Conservation (phyloP, 2,797 vertebrate species). For the Chloroceryle amazona region DNA sequence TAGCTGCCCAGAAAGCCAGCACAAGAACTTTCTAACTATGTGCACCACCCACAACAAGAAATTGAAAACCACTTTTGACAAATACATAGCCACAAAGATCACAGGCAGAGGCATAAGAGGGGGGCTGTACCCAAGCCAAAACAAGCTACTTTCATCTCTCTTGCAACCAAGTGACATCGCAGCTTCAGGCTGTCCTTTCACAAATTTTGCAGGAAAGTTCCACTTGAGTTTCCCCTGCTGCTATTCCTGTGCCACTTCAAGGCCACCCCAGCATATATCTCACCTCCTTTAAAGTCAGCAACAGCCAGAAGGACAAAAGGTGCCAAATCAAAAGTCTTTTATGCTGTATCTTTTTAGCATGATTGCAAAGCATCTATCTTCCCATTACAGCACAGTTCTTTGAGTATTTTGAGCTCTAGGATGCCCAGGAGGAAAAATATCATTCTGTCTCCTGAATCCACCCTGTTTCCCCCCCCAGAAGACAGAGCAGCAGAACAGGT, state of each 20-base stretch:
- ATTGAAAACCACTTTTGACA: neutral
- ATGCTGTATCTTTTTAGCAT: neutral
- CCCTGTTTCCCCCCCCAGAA: neutral
- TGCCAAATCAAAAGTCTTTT: neutral
- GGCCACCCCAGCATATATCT: neutral
- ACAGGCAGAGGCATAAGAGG: neutral
- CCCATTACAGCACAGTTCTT: neutral
- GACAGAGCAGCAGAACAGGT: neutral
- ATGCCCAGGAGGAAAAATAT: neutral
- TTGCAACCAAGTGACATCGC: neutral
- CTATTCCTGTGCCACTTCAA: slow-evolving; percentile 7
- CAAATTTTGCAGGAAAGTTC: neutral
- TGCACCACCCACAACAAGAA: neutral
- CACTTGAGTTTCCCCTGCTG: neutral
- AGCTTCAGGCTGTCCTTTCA: neutral
- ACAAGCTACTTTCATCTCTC: neutral
- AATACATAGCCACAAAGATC: neutral
- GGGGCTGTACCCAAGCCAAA: neutral
- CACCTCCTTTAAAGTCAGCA: neutral
- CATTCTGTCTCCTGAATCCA: neutral
- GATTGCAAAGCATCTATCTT: neutral
- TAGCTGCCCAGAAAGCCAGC: neutral
- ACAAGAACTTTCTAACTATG: neutral
- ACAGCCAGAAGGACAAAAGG: neutral
- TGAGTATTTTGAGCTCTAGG: neutral